Evolutionary conservation across 2,113 vertebrate species (phyloP).

Genomic region (Sinocyclocheilus rhinocerous): DNA sequence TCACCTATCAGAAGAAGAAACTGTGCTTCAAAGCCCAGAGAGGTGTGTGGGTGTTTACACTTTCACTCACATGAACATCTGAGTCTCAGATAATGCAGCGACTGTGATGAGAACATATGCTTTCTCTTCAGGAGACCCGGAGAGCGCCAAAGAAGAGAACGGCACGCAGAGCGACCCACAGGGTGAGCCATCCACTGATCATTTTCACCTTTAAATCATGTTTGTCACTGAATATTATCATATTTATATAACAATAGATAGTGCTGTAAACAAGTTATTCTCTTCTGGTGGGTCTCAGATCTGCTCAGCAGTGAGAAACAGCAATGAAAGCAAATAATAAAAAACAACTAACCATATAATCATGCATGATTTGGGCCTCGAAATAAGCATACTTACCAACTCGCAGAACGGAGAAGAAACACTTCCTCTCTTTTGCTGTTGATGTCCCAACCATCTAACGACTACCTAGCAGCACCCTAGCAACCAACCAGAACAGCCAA

Average conservation of each 20-base stretch:
- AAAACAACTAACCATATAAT: not conserved
- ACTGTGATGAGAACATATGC: constrained; percentile 7
- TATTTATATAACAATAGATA: not conserved
- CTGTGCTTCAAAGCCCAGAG: constrained; percentile 84
- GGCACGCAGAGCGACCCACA: constrained; percentile 72
- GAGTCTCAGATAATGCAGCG: not conserved
- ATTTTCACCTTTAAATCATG: not conserved
- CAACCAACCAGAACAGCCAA: not conserved
- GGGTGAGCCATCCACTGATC: constrained; percentile 57
- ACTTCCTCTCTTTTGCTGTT: not conserved
- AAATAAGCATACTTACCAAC: not conserved
- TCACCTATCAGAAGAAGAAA: constrained; percentile 89
- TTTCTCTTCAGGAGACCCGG: constrained; percentile 64
- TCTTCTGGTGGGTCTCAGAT: not conserved
- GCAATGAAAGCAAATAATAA: not conserved
- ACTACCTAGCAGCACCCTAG: not conserved
- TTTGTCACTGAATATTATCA: not conserved
- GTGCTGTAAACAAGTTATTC: not conserved
- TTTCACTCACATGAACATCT: not conserved
- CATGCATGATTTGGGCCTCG: not conserved
- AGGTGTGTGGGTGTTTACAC: constrained; percentile 57
- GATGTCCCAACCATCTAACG: too few relatives aligned
- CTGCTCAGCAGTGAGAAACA: not conserved
- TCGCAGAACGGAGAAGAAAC: not conserved
- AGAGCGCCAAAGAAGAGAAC: constrained; percentile 66